Base-by-base conservation (phyloP, 2,888 invertebrate genomes). In the Latrodectus hesperus region DNA sequence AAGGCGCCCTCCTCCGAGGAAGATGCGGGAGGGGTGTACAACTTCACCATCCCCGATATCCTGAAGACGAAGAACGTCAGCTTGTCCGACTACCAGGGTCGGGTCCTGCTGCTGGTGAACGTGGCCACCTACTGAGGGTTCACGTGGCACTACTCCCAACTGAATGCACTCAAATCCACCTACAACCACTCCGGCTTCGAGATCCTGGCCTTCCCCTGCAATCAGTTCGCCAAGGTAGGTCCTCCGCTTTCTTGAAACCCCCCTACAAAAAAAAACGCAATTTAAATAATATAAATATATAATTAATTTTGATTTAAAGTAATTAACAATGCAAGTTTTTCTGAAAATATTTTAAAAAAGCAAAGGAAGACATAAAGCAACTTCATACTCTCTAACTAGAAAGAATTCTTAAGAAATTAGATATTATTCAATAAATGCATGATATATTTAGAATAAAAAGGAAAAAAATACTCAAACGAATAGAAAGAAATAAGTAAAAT, bases 61-160 rank as follows among this genome's bases (percentile, higher is more conserved):
- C 55, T 88, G 52, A 75, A 88, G n/a, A 86, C 79, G 0, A 60
- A 78, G n/a, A 88, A 86, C n/a, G 52, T 90, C 55, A 80, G 83
- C 55, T 17, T 90, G 55, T 68, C 73, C n/a, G 83, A 89, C 8
- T 89, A 90, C 76, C 26, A 75, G 49, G 91, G 90, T 10, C 91
- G 91, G 89, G 90, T 90, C 14, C 90, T 93, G 77, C 90, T 93
- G 84, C 90, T 93, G 12, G 93, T 92, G 68, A 93, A 93, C 89
- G 93, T 93, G 64, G 93, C 93, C 49, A 93, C 93, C 84, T 93
- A 92, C 92, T 93, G 93, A 93, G 92, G 92, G 55, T 92, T 92
- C 89, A 93, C 93, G 65, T 90, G 91, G 89, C 93, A 93, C 90
- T 93, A 93, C 91, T 90, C 90, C 86, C 92, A 92, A 88, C 90